Percentiles rank a stretch among this genome's conserved stretches.
Conservation (phyloP, 2,113 vertebrate genomes). For the Sus scrofa region DNA sequence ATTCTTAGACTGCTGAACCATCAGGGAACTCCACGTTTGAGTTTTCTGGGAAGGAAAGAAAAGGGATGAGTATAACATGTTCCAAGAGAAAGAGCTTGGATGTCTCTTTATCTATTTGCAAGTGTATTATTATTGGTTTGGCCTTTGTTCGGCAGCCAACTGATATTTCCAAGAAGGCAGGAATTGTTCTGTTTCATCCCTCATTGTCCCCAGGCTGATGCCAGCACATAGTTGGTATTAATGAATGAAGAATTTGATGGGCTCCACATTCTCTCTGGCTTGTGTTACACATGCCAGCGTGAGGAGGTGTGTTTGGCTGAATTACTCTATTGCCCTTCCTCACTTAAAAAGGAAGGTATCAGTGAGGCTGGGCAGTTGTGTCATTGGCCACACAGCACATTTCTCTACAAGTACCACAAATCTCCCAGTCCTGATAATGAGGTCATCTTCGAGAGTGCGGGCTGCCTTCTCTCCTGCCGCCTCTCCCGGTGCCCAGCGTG, state of each 20-base stretch:
- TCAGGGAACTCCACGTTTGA: not conserved
- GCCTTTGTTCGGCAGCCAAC: not conserved
- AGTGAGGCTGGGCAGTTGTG: not conserved
- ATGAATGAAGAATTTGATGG: not conserved
- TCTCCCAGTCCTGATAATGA: constrained; percentile 48
- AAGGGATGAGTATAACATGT: not conserved
- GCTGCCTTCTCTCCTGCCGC: not conserved
- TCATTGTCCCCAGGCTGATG: not conserved
- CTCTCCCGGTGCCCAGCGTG: not conserved
- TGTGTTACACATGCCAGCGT: not conserved
- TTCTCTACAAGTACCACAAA: not conserved
- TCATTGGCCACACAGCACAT: not conserved
- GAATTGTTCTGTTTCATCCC: not conserved
- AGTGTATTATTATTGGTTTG: not conserved
- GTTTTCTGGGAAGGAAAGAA: not conserved
- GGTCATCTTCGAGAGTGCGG: not conserved
- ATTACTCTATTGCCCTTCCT: not conserved
- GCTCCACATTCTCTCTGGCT: not conserved
- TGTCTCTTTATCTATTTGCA: not conserved
- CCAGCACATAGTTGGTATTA: not conserved
- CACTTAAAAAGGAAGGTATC: not conserved
- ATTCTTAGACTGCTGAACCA: too few species aligned
- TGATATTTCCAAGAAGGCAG: not conserved
- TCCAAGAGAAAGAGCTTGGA: not conserved
- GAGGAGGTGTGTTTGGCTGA: not conserved